Evolutionary conservation across 1,140 invertebrate species (phyloP).

Genomic region (Trachymyrmex cornetzi): DNA sequence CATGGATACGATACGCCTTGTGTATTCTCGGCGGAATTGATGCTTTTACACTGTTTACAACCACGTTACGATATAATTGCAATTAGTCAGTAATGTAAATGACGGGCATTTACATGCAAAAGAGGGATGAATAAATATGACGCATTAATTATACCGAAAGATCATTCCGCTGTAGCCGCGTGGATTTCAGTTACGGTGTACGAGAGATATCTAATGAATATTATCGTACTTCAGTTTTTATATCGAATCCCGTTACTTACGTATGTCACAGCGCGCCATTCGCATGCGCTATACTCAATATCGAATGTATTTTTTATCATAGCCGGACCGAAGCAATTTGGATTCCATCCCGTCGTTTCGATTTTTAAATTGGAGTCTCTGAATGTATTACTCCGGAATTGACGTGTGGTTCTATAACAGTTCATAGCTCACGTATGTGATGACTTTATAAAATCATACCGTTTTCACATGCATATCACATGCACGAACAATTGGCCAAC

Average conservation of each 20-base stretch:
- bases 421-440: conserved; percentile 48
- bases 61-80: conserved; percentile 62
- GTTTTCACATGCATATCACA: conserved; percentile 26
- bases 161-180: conserved; percentile 36
- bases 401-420: conserved; percentile 54
- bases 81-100: conserved; percentile 63
- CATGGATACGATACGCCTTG: conserved; percentile 40
- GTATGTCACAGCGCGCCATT: background rate
- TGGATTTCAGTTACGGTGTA: conserved; percentile 22
- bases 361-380: conserved; percentile 62
- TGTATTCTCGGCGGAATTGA: conserved; percentile 56
- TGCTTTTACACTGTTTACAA: conserved; percentile 59
- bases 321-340: conserved; percentile 52
- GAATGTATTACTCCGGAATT: conserved; percentile 56
- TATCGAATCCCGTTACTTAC: conserved; percentile 49
- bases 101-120: conserved; percentile 61
- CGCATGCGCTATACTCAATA: conserved; percentile 20
- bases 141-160: conserved; percentile 56
- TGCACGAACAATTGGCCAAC: conserved; percentile 1
- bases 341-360: conserved; percentile 60
- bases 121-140: conserved; percentile 63
- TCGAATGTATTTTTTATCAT: conserved; percentile 62
- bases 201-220: conserved; percentile 48
- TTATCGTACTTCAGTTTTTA: conserved; percentile 31
- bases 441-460: conserved; percentile 57